These are phyloP conservation scores for Hyperoodon ampullatus DNA, from an alignment of 2,113 vertebrate genomes.

Conservation along the genomic window DNA sequence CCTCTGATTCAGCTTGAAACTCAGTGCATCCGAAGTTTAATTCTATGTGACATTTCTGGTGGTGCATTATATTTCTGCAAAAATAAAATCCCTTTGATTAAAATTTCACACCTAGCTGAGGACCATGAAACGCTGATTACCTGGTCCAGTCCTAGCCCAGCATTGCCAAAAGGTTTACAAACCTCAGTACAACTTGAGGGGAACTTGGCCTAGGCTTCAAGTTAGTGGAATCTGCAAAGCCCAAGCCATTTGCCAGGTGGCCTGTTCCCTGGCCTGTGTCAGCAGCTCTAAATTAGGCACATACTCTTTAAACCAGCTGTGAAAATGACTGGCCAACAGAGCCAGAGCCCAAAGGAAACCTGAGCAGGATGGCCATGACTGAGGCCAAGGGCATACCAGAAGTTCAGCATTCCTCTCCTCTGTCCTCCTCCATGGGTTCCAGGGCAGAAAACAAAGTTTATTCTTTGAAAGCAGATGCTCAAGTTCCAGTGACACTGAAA, in stretches of 20 bases:
- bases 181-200: constrained; percentile 81
- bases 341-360: constrained; percentile 68
- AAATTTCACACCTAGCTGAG: constrained; percentile 81
- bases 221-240: constrained; percentile 68
- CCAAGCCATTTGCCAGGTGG: constrained; percentile 77
- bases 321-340: constrained; percentile 56
- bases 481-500: not conserved
- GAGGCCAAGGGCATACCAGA: not conserved
- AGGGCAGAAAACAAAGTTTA: not conserved
- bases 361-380: not conserved
- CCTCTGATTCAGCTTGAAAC: constrained; percentile 54
- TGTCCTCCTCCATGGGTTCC: not conserved
- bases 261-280: constrained; percentile 70
- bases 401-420: not conserved
- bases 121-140: constrained; percentile 75
- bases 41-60: constrained; percentile 73
- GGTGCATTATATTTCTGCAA: constrained; percentile 65
- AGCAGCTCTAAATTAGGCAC: constrained; percentile 78
- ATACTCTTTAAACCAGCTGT: constrained; percentile 67
- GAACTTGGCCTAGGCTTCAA: constrained; percentile 78
- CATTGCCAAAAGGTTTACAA: constrained; percentile 78
- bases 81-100: constrained; percentile 77
- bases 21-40: constrained; percentile 65
- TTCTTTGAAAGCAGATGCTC: constrained; percentile 40
- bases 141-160: constrained; percentile 66